Base-by-base conservation (phyloP, 1,140 invertebrate genomes). In the Chionoecetes opilio region DNA sequence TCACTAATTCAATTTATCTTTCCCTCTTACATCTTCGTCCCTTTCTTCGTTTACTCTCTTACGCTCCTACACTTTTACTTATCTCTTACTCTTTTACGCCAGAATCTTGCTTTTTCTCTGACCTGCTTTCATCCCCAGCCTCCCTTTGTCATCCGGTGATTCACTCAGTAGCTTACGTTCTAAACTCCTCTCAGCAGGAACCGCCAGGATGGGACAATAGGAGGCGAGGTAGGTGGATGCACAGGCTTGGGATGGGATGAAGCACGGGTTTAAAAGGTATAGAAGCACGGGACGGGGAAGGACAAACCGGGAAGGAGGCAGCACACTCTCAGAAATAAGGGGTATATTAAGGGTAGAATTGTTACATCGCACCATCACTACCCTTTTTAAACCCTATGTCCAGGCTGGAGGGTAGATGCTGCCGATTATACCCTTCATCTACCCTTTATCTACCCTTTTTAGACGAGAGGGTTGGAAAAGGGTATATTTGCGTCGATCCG, bases 31-130 rank as follows among this genome's bases (percentile, higher is more conserved):
- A 37, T 37, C 29, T 37, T 46, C 21, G 0, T 37, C 37, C 29
- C 31, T 32, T 75, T 31, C 41, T 34, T 91, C 89, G 31, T 35
- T 53, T 46, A 53, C 89, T 34, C 46, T 38, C 88, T 90, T 38
- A 38, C 35, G n/a, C 88, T 3, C 21, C 8, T 14, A 9, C 21
- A 9, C 35, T 8, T 37, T 38, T 38, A 37, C 32, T 90, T 37
- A 17, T 31, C 1, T 38, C 41, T 38, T 38, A 14, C 29, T 37
- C 3, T 31, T 90, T 26, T 38, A 21, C 29, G 11, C 41, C 88
- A n/a, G 26, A 38, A 34, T 34, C 32, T 34, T 26, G 21, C 32
- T 34, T 26, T 34, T 26, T 34, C 32, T 26, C 82, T 85, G 5
- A 8, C 82, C 32, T 34, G 5, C 26, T 5, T 29, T 14, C 32